Conservation (phyloP, 1,140 invertebrate species). For the Sycobia sp. region DNA sequence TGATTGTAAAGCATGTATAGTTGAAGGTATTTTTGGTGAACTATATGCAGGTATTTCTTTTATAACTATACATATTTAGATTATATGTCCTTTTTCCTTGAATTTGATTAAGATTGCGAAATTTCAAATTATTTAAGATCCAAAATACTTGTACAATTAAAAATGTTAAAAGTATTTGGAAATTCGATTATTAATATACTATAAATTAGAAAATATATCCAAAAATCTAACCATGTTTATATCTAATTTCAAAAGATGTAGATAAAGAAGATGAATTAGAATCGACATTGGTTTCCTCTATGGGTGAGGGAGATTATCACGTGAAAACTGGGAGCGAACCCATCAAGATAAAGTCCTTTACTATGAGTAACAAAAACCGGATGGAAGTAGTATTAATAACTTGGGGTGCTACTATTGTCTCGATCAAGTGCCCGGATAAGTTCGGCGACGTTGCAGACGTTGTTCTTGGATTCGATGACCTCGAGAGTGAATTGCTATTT, state of each 20-base stretch:
- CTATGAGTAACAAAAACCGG: conserved; percentile 61
- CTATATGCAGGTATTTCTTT: conserved; percentile 37
- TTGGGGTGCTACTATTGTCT: conserved; percentile 73
- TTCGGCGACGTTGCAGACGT: conserved; percentile 68
- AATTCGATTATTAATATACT: too few relatives aligned
- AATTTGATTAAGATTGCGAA: too few relatives aligned
- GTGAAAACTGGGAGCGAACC: not conserved
- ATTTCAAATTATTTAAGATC: too few relatives aligned
- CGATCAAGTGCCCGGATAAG: conserved; percentile 69
- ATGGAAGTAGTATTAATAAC: conserved; percentile 66
- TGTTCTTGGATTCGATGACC: conserved; percentile 71
- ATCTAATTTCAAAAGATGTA: too few relatives aligned
- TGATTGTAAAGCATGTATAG: conserved; percentile 41
- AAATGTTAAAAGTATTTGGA: too few relatives aligned
- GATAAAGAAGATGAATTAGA: not conserved
- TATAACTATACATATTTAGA: too few relatives aligned
- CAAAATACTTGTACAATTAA: too few relatives aligned
- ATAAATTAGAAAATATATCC: too few relatives aligned
- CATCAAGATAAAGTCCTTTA: conserved; percentile 55
- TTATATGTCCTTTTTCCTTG: too few relatives aligned
- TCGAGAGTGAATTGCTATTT: conserved; percentile 59
- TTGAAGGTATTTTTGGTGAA: conserved; percentile 48
- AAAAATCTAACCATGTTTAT: too few relatives aligned
- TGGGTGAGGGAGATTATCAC: not conserved
- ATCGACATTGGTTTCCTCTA: not conserved